Evolutionary conservation across 1,140 invertebrate genomes (phyloP), one percentile per base, ranked within the genome.

Genomic region (Polypedilum vanderplanki): DNA sequence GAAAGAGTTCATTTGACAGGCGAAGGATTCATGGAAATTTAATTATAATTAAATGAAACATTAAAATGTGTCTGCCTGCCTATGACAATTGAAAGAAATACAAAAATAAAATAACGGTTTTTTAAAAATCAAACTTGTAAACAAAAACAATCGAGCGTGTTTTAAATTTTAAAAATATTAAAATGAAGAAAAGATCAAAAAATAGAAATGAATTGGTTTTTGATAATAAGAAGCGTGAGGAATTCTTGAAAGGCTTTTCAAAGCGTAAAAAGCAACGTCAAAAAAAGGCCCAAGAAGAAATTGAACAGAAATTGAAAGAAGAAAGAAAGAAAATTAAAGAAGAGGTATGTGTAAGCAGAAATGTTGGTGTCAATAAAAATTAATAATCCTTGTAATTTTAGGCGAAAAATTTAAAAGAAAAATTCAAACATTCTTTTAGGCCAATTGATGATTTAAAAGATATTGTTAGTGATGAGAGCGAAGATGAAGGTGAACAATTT

Each of bases 181-280:
- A 57, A 17, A 12, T 17, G 46, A 57, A 57, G n/a, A 57, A 57
- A 15, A 57, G 2, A 15, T 15, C 10, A 57, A 12, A 57, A 57
- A 2, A 1, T 12, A 70, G 18, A 10, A 70, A 70, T 70, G 65
- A 70, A 22, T 70, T 70, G 5, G 17, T 70, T 3, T 70, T 70
- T 20, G 65, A 70, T 70, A 70, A 70, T 5, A 70, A 70, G 7
- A n/a, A 70, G 18, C 65, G 65, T 1, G 65, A 70, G 81, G 89
- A 90, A 64, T 91, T 89, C 80, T 81, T 91, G 57, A 87, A 86
- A 75, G 90, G 90, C n/a, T 91, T 91, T 82, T 88, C 85, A 75
- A 90, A 90, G 82, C 81, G 90, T 78, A 91, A 91, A 80, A 74
- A 89, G 5, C 85, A 89, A 80, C 83, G 89, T 75, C 86, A 87